Conservation (phyloP, 2,888 invertebrate species). For the Acanthosoma haemorrhoidale region DNA sequence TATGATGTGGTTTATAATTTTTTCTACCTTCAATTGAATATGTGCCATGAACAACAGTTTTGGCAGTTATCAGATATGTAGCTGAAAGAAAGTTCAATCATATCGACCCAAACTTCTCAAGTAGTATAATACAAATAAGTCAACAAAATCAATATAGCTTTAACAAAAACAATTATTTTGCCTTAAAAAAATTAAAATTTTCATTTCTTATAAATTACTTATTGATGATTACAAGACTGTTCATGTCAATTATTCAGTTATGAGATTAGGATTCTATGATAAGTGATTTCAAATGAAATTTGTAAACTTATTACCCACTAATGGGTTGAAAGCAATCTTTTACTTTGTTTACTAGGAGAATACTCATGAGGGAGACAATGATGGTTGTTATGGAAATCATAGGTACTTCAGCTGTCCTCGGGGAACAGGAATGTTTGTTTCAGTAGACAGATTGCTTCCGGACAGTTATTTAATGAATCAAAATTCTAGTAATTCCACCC, state of each 20-base stretch:
- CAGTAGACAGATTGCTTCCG: conserved; percentile 39
- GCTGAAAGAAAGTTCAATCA: too few relatives aligned
- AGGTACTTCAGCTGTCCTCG: conserved; percentile 39
- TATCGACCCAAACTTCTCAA: too few relatives aligned
- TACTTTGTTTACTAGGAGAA: conserved; percentile 34
- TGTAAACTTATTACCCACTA: too few relatives aligned
- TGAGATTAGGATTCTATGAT: background rate
- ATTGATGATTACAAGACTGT: too few relatives aligned
- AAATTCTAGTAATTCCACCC: conserved; percentile 19
- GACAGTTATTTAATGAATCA: conserved; percentile 11
- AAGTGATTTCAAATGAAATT: background rate
- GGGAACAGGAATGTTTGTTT: conserved; percentile 41
- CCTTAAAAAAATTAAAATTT: too few relatives aligned
- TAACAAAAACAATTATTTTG: too few relatives aligned
- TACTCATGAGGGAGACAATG: conserved; percentile 33
- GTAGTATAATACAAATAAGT: too few relatives aligned
- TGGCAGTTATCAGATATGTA: too few relatives aligned
- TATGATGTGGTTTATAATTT: conserved; percentile 40
- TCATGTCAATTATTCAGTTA: too few relatives aligned
- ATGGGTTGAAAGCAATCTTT: background rate
- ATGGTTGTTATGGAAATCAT: conserved; percentile 37
- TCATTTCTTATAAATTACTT: too few relatives aligned
- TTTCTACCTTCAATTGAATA: background rate
- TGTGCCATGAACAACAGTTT: background rate
- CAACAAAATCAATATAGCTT: too few relatives aligned